These are phyloP conservation scores for Mesaphorura yosii DNA, from an alignment of 1,140 invertebrate species.

Conservation along the genomic window DNA sequence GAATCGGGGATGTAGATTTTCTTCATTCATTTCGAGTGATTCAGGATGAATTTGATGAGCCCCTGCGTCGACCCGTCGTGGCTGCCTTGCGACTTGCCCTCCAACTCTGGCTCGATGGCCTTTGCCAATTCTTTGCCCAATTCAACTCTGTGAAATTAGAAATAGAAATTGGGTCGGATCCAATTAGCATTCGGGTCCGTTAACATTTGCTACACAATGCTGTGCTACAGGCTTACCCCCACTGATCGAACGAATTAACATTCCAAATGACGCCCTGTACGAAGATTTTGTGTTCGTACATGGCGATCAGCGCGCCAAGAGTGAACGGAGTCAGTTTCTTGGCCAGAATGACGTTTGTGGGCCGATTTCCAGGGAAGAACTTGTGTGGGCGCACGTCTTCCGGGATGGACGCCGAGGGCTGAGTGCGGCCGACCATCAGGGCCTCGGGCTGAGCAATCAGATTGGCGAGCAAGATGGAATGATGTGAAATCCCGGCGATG, in stretches of 20 bases:
- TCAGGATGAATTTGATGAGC: slow-evolving; percentile 76
- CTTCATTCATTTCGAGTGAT: too few species aligned
- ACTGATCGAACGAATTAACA: slow-evolving; percentile 99
- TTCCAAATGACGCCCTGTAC: slow-evolving; percentile 97
- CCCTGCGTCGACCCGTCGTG: slow-evolving; percentile 91
- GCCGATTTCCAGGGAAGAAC: slow-evolving; percentile 91
- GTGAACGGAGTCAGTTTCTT: slow-evolving; percentile 86
- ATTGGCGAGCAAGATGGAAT: slow-evolving; percentile 88
- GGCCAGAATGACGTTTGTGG: slow-evolving; percentile 95
- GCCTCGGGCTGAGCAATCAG: slow-evolving; percentile 98
- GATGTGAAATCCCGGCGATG: slow-evolving; percentile 43
- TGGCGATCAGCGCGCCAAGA: slow-evolving; percentile 85
- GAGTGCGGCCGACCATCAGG: slow-evolving; percentile 78
- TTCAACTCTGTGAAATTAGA: slow-evolving; percentile 43
- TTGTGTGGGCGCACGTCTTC: slow-evolving; percentile 74
- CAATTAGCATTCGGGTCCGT: background rate
- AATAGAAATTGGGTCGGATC: slow-evolving; percentile 7
- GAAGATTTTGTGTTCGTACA: slow-evolving; percentile 99
- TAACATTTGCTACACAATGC: background rate
- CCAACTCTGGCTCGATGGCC: slow-evolving; percentile 86
- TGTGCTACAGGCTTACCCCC: slow-evolving; percentile 61
- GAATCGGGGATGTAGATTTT: too few species aligned
- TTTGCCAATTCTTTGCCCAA: slow-evolving; percentile 97
- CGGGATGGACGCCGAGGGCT: slow-evolving; percentile 19
- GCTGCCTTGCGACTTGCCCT: slow-evolving; percentile 47